Evolutionary conservation across 1,140 invertebrate genomes (phyloP).

Genomic region (Hesperophylax magnus): DNA sequence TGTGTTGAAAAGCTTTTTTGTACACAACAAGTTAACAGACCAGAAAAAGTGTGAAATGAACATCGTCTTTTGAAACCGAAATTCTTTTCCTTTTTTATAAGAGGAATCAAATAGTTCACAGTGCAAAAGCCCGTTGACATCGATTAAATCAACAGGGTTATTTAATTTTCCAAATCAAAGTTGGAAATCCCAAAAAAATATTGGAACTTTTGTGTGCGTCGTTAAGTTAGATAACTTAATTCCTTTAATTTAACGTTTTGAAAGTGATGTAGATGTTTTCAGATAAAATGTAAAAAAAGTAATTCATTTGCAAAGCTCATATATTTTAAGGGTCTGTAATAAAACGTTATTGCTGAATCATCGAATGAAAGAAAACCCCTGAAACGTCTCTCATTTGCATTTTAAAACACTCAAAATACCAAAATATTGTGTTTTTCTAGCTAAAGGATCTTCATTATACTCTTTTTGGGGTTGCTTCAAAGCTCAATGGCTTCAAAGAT

Average conservation of each 20-base stretch:
- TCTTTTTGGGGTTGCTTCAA: background rate
- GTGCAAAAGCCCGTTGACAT: too few relatives aligned
- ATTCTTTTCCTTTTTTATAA: too few relatives aligned
- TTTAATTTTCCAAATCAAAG: too few relatives aligned
- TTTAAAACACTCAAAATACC: conserved; percentile 32
- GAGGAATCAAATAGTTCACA: too few relatives aligned
- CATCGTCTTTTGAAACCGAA: background rate
- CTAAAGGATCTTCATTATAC: background rate
- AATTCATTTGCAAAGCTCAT: background rate
- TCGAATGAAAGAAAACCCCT: conserved; percentile 7
- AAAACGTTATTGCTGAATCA: conserved; percentile 7
- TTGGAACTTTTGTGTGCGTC: too few relatives aligned
- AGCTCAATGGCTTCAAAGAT: conserved; percentile 1
- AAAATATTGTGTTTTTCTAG: conserved; percentile 10
- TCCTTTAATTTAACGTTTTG: too few relatives aligned
- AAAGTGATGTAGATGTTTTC: too few relatives aligned
- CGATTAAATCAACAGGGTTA: too few relatives aligned
- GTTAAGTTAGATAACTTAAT: too few relatives aligned
- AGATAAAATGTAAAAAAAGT: too few relatives aligned
- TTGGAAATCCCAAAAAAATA: too few relatives aligned
- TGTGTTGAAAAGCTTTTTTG: conserved; percentile 6
- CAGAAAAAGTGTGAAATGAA: conserved; percentile 17
- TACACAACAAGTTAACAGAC: conserved; percentile 28
- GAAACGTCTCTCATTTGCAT: conserved; percentile 21
- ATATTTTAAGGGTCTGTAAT: background rate